Base-by-base conservation (phyloP, 1,140 invertebrate genomes). In the Heliothis subflexa region DNA sequence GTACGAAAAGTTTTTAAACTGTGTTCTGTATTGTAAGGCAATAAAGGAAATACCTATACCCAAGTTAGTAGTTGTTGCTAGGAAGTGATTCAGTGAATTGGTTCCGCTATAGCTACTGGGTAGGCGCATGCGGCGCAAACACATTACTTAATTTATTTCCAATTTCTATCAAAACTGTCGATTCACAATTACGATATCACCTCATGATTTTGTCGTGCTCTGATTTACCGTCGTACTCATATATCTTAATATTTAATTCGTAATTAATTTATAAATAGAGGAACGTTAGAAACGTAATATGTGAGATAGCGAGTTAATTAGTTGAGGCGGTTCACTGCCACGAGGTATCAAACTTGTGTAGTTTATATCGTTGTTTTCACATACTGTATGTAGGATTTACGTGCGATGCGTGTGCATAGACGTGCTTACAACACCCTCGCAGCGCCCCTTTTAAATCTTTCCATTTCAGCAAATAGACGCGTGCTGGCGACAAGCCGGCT, bases 61-160 rank as follows among this genome's bases (percentile, higher is more conserved):
- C 45, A 68, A 66, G 10, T 66, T 66, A 66, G 62, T 52, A 47
- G 33, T 49, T 75, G 75, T 64, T 18, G 62, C 68, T 85, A 81
- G 86, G 87, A 89, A 86, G 78, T 82, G 82, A 82, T 77, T 81
- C 75, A 80, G 74, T 79, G 82, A 87, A 86, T 84, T 86, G 79
- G 78, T 86, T 82, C 86, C 83, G 84, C 50, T 49, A 3, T 45
- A 45, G 62, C 45, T 45, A 66, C 12, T 25, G 62, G 62, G 18
- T 40, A 66, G 10, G 54, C 21, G 54, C 33, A 40, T 9, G 18
- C 54, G 55, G 21, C 11, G 40, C 62, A 66, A 70, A 40, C 68
- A n/a, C 16, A 55, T 55, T 40, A 55, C 40, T 71, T 54, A 54
- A 71, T 55, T 71, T 3, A 70, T n/a, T n/a, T n/a, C n/a, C 47